phyloP scores from a whole-genome alignment of 2,888 invertebrate genomes.

The Caprella mutica region DNA sequence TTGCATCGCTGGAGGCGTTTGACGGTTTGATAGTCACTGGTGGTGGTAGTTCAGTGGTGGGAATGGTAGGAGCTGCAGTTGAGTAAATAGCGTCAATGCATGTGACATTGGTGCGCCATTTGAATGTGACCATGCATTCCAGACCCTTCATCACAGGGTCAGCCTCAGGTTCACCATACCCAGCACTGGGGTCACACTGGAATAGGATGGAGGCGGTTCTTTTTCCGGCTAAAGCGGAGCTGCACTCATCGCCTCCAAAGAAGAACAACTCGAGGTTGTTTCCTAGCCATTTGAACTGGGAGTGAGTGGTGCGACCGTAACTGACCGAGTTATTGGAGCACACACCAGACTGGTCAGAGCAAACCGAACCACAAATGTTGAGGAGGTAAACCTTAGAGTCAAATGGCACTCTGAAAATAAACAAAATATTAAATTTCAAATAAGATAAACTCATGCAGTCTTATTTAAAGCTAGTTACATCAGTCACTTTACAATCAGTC shows the following conservation, averaged over 20 bases:
- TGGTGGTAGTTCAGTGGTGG: no score
- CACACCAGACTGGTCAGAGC: constrained; percentile 11
- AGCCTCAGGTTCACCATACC: constrained; percentile 23
- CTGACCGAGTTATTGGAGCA: constrained; percentile 15
- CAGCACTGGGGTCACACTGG: constrained; percentile 23
- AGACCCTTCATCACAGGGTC: constrained; percentile 21
- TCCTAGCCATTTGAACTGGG: constrained; percentile 18
- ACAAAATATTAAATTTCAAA: no score
- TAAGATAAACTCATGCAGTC: no score
- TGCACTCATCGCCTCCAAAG: constrained; percentile 16
- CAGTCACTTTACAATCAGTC: no score
- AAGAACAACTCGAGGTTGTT: constrained; percentile 13
- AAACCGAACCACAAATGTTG: constrained; percentile 27
- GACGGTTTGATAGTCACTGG: no score
- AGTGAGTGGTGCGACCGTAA: constrained; percentile 18
- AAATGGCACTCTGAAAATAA: constrained; percentile 8
- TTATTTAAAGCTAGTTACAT: no score
- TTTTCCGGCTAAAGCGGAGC: constrained; percentile 7
- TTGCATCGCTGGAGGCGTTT: no score
- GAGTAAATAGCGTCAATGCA: constrained; percentile 24
- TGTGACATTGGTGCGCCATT: constrained; percentile 29
- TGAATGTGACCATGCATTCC: constrained; percentile 18
- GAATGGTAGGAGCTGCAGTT: neutral
- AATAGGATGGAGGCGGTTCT: constrained; percentile 19
- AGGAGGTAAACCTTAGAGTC: constrained; percentile 8